Evolutionary conservation across 2,113 vertebrate genomes (phyloP), one percentile per base, ranked within the genome.

Genomic region (Dendrocopos noguchii): DNA sequence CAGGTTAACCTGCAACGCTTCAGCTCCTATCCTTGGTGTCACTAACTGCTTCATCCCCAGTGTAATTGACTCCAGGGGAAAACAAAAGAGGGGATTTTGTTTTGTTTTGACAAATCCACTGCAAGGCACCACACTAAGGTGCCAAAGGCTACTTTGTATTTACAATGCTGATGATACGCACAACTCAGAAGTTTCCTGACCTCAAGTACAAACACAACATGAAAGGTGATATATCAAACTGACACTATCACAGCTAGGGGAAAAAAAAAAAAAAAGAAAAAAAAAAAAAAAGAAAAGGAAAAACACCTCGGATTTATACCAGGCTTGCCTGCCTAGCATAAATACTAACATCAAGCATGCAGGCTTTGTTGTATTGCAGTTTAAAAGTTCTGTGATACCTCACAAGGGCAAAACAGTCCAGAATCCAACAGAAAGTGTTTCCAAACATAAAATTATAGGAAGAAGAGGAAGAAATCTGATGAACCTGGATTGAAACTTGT

Each of bases 221-320:
- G 82, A 97, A 95, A 96, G 94, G 97, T 94, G 95, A 97, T 97
- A 95, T 64, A 96, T 97, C 97, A 96, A 97, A 95, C 88, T 95
- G 95, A 97, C 97, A 95, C 95, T 96, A 97, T 95, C 97, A 93
- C 92, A 83, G 92, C 80, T 60, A 93, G 80, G 39, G 3, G 5
- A 33, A 64, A 12, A 46, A 64, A 53, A 34, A n/a, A 36, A 36
- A 36, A 21, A 36, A 10, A 10, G 18, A 29, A 53, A 64, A 56
- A 55, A 33, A 36, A 46, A 33, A 11, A 3, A 5, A 39, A 59
- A n/a, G 4, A 57, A 92, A 50, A 87, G 90, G 56, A 90, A 94
- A 95, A 91, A 10, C 72, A 88, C 67, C 88, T 95, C 88, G 82
- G 93, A 96, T 95, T 95, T 96, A 94, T 86, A 87, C 93, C 74